A percentile compares a stretch with the other conserved stretches of the same genome.
These are phyloP conservation scores for Mastigias papua DNA, from an alignment of 30 jellyfish, hydroid and myxozoan species.

Conservation along the genomic window DNA sequence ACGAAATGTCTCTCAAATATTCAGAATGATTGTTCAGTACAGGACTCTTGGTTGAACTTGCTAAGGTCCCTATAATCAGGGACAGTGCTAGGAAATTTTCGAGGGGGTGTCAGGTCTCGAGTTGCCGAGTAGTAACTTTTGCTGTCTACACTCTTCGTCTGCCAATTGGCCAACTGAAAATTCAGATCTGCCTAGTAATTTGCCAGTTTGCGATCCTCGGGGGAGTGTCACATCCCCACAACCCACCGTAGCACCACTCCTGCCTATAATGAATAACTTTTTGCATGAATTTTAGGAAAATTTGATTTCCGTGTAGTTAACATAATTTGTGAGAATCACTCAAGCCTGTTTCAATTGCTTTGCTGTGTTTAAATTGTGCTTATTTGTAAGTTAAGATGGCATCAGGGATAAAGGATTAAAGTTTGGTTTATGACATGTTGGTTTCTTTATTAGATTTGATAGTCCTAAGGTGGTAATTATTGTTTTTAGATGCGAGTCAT, in stretches of 20 bases:
- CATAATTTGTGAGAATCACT: conserved; percentile 41
- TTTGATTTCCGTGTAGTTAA: conserved; percentile 23
- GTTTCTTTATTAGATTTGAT: conserved; percentile 12
- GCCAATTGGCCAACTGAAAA: no score
- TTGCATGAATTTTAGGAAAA: conserved; percentile 7
- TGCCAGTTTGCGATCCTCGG: no score
- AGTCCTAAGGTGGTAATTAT: neutral
- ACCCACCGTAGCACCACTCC: no score
- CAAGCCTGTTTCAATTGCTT: conserved; percentile 24
- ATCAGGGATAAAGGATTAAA: conserved; percentile 13
- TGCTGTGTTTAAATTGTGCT: conserved; percentile 37
- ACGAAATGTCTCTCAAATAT: neutral
- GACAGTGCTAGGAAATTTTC: no score
- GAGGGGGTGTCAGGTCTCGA: no score
- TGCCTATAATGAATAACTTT: no score
- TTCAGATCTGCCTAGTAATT: no score
- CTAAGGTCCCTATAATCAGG: no score
- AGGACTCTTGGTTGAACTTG: no score
- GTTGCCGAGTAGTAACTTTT: no score
- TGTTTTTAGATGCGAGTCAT: conserved; percentile 3
- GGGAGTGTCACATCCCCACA: no score
- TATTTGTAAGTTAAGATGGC: conserved; percentile 8
- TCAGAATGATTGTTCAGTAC: conserved; percentile 11
- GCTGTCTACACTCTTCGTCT: no score
- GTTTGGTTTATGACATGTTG: conserved; percentile 25